Evolutionary conservation across 1,140 invertebrate species (phyloP), one percentile per base, ranked within the genome.

Genomic region (Drosophila serrata): DNA sequence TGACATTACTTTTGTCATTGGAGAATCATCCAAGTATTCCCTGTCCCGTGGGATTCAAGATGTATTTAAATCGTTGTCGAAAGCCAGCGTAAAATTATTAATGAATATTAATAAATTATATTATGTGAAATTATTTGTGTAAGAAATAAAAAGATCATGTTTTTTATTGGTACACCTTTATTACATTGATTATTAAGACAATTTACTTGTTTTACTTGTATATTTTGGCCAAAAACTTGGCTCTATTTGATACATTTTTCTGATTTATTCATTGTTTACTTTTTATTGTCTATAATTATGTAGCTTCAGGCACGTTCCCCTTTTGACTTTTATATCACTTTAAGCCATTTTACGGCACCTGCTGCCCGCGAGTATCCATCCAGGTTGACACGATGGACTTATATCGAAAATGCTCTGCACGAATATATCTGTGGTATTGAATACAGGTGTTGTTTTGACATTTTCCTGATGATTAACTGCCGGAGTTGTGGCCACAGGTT

Each of bases 401-500:
- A 43, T 33, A 5, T 43, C 31, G 9, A 65, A 65, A 40, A 65
- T 65, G 40, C 57, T 62, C 31, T 65, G 62, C 12, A 65, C 6
- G 1, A 65, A 0, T 2, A 43, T 7, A 2, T 24, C 56, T 29
- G 62, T 7, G 1, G 22, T 7, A 13, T 61, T 35, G 1, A 27
- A 2, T 1, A 0, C 7, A 1, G 33, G 13, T 11, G 33, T 12
- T 4, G 15, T 15, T 15, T 19, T 13, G 4, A 9, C 4, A 22
- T 48, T n/a, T 27, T 12, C 7, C 15, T 9, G 15, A 24, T 42
- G 12, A n/a, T 4, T n/a, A n/a, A 9, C 6, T 29, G 11, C 13
- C 7, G 24, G 11, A 39, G 7, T 17, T n/a, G 12, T 7, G 15
- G 1, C 11, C 31, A 24, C 6, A 5, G 19, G 19, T 2, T 13